Evolutionary conservation across 2,888 invertebrate genomes (phyloP), one percentile per base, ranked within the genome.

Genomic region (Suillia variegata): DNA sequence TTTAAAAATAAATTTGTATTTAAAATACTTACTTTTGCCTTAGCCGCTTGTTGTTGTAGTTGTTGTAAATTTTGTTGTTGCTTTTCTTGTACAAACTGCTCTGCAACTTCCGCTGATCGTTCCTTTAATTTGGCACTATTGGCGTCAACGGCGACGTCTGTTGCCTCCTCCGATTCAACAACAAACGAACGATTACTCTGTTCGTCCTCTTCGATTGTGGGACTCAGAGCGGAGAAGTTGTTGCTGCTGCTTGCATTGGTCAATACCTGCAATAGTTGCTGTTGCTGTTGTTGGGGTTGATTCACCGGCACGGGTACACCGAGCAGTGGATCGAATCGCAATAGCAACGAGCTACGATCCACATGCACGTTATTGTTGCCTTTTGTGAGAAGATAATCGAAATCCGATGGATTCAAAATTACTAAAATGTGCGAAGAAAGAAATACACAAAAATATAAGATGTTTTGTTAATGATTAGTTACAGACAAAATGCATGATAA

Each of bases 381-480:
- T 77, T 81, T 81, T 42, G 80, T 78, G 69, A 79, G 72, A 62
- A 82, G 71, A 76, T 76, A 81, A 74, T 82, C 82, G 68, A 82
- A 80, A 73, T 82, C 81, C 64, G 77, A 77, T 71, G 80, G 72
- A 69, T 79, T 80, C 52, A 81, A 73, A 67, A 81, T 76, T 62
- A 82, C 81, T 82, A 71, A 56, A 52, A 24, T 2, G 62, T 53
- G 21, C 56, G 45, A 12, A 21, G 6, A 42, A 15, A 10, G 15
- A n/a, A n/a, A 24, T 20, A 21, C 13, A 26, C 21, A 20, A 55
- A n/a, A n/a, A n/a, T n/a, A n/a, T n/a, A n/a, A n/a, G n/a, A n/a
- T n/a, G n/a, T n/a, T 56, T 61, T 33, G 17, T 54, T 50, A 54
- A 38, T 62, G 64, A 71, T 74, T 69, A 59, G 49, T 31, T 58